Evolutionary conservation across 2,888 invertebrate species (phyloP).

Genomic region (Epirrhoe alternata): DNA sequence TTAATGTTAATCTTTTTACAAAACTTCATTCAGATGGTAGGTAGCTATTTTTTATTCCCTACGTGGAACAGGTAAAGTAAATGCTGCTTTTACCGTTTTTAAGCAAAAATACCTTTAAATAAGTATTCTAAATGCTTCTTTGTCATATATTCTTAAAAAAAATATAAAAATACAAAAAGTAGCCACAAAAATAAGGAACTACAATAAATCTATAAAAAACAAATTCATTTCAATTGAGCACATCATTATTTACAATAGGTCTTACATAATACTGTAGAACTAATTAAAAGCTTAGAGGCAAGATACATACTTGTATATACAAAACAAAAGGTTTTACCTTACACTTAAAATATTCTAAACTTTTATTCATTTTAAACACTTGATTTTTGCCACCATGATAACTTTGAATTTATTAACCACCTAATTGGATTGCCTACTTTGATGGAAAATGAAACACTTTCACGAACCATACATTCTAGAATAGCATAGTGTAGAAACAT

Average conservation of each 20-base stretch:
- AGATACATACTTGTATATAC: constrained; percentile 39
- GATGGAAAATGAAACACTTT: neutral
- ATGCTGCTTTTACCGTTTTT: constrained; percentile 14
- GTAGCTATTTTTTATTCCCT: neutral
- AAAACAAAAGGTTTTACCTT: constrained; percentile 9
- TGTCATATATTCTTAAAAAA: constrained; percentile 27
- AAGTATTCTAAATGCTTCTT: constrained; percentile 32
- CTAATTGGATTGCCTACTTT: too few species aligned
- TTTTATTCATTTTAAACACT: too few species aligned
- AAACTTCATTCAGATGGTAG: neutral
- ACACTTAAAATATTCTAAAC: neutral
- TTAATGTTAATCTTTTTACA: neutral
- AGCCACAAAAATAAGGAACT: constrained; percentile 11
- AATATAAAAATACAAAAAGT: constrained; percentile 7
- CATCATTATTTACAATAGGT: constrained; percentile 34
- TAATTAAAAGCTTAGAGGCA: constrained; percentile 36
- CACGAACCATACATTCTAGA: too few species aligned
- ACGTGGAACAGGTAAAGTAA: constrained; percentile 7
- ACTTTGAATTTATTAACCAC: too few species aligned
- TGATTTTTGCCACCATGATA: too few species aligned
- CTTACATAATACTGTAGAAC: constrained; percentile 36
- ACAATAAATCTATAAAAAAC: constrained; percentile 23
- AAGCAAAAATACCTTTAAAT: constrained; percentile 6
- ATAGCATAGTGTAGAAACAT: too few species aligned
- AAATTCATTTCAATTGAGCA: constrained; percentile 22